phyloP scores from a whole-genome alignment of 2,888 invertebrate genomes.

The Suillia variegata region DNA sequence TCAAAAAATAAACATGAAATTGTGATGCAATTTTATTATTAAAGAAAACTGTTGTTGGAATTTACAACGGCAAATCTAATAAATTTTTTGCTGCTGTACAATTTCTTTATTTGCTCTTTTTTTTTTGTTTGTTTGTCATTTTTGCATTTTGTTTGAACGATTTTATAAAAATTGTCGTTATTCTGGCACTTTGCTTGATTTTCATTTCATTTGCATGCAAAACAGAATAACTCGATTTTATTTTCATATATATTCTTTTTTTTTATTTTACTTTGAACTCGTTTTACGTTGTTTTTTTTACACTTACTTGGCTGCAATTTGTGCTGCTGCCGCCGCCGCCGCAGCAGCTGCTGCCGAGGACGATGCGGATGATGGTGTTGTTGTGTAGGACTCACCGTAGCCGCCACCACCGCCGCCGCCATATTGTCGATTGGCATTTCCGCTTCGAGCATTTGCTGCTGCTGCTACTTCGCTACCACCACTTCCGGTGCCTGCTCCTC shows the following conservation, averaged over 20 bases:
- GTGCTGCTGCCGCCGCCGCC: slow-evolving; percentile 44
- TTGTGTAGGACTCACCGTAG: slow-evolving; percentile 34
- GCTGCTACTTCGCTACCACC: slow-evolving; percentile 16
- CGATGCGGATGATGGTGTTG: slow-evolving; percentile 37
- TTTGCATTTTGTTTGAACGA: slow-evolving; percentile 12
- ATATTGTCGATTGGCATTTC: slow-evolving; percentile 28
- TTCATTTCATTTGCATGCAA: slow-evolving; percentile 35
- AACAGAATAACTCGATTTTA: slow-evolving; percentile 18
- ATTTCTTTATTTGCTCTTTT: no score
- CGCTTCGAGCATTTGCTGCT: slow-evolving; percentile 7
- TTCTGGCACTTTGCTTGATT: background rate
- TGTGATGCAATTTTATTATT: no score
- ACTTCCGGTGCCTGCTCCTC: slow-evolving; percentile 33
- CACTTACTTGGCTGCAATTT: slow-evolving; percentile 55
- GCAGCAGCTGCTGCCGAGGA: no score
- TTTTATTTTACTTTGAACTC: background rate
- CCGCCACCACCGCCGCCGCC: no score
- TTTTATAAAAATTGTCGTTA: slow-evolving; percentile 28
- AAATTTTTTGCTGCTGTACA: no score
- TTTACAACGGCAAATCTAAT: no score
- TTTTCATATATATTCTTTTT: background rate
- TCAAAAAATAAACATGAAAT: no score
- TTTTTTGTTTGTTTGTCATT: no score
- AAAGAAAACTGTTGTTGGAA: no score
- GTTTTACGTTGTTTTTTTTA: background rate